Base-by-base conservation (phyloP, 2,797 vertebrate genomes). In the Rhinophrynus dorsalis region DNA sequence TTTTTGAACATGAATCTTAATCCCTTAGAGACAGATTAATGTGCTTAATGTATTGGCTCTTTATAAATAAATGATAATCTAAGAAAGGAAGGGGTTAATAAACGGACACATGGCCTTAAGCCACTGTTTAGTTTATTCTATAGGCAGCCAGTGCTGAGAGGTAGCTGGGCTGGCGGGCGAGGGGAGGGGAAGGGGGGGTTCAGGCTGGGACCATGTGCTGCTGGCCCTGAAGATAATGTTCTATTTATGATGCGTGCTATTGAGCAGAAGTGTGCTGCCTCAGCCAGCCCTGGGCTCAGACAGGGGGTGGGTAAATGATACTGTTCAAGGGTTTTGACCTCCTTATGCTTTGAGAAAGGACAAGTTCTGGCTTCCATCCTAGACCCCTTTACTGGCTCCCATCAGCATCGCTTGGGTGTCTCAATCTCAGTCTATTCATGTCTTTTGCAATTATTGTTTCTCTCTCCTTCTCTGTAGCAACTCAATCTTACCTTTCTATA, bases 201-300 rank as follows among this genome's bases (percentile, higher is more conserved):
- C 60, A 5, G 75, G 78, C 76, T 37, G 80, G 76, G 75, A 81
- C 72, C 86, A 69, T 86, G 86, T 84, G 88, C 80, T 2, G 48
- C 18, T 78, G 75, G 74, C 71, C 80, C 68, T 11, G 51, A 10
- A 80, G 83, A 76, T 85, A 86, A 82, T 75, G 79, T 79, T 74
- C 80, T 80, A 64, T 81, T 83, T 78, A 66, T 64, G 81, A 79
- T 81, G 68, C 79, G 74, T 64, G 79, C 74, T 26, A 20, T 8
- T 18, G 63, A 82, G 79, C 83, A 82, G 69, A 84, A 84, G 83
- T 7, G 81, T 64, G 79, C 75, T 73, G 69, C 69, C 69, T 73
- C 61, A 33, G 61, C 54, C 54, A 59, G 69, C 61, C 69, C 69
- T 52, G 61, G 69, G 69, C 69, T 73, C 69, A 73, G 69, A 66